Conservation (phyloP, 2,888 invertebrate species). For the Megastigmus dorsalis region DNA sequence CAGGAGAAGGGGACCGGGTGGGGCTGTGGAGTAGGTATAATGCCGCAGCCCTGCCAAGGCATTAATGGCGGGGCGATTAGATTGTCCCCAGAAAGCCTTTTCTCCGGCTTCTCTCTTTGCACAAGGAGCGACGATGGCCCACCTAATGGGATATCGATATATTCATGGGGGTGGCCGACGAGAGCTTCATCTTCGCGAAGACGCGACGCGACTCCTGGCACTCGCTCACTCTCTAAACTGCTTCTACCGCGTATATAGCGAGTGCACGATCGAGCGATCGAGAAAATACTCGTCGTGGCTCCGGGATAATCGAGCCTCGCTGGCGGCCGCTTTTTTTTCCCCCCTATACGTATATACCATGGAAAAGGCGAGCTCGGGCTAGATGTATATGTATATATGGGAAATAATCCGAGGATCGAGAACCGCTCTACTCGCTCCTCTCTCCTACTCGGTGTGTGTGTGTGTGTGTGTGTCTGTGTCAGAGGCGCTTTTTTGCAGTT, state of each 20-base stretch:
- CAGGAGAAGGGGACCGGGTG: no score
- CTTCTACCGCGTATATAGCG: no score
- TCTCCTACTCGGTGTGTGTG: no score
- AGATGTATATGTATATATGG: slow-evolving; percentile 30
- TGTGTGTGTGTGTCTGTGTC: no score
- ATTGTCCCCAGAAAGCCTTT: slow-evolving; percentile 46
- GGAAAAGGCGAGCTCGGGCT: not conserved
- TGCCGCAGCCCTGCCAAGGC: slow-evolving; percentile 63
- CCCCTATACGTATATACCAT: no score
- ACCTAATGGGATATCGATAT: slow-evolving; percentile 71
- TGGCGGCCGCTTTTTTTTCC: slow-evolving; percentile 14
- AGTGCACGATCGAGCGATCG: not conserved
- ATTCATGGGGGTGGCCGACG: slow-evolving; percentile 65
- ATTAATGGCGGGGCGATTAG: slow-evolving; percentile 67
- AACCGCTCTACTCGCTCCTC: not conserved
- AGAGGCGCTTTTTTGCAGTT: no score
- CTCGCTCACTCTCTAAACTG: no score
- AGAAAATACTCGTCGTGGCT: slow-evolving; percentile 22
- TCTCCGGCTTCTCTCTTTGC: slow-evolving; percentile 61
- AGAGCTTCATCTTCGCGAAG: slow-evolving; percentile 60
- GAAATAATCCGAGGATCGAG: slow-evolving; percentile 19
- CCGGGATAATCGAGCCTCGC: slow-evolving; percentile 36
- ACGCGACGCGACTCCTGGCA: not conserved
- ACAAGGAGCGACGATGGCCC: slow-evolving; percentile 57
- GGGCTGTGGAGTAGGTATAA: no score